Percentiles rank a stretch among this genome's conserved stretches.
phyloP scores from a whole-genome alignment of 2,113 vertebrate genomes.

The Salvelinus namaycush region DNA sequence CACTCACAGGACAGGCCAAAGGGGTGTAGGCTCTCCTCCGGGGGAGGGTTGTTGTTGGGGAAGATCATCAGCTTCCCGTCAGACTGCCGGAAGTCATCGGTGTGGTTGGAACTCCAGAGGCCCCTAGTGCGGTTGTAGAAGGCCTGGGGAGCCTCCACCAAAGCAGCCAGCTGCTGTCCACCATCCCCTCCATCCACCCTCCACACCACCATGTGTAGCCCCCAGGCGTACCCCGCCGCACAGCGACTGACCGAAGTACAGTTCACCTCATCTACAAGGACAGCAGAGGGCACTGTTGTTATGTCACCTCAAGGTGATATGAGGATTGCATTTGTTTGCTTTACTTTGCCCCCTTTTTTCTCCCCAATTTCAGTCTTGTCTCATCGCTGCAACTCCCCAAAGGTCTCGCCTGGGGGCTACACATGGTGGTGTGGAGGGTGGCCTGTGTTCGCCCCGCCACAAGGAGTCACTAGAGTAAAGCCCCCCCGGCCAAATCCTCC shows the following conservation, averaged over 20 bases:
- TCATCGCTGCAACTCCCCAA: no score
- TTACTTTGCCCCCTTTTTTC: no score
- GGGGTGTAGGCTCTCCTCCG: conserved; percentile 64
- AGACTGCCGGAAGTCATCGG: conserved; percentile 77
- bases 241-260: conserved; percentile 64
- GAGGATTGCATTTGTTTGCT: no score
- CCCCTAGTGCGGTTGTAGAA: conserved; percentile 78
- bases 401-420: no score
- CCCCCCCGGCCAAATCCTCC: no score
- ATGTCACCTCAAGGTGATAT: not conserved
- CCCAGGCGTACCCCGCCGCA: conserved; percentile 65
- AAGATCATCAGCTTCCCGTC: conserved; percentile 61
- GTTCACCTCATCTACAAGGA: conserved; percentile 62
- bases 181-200: conserved; percentile 28
- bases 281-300: conserved; percentile 17
- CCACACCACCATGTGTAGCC: conserved; percentile 72
- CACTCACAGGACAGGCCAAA: conserved; percentile 81
- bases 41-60: conserved; percentile 45
- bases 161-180: conserved; percentile 53
- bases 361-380: no score
- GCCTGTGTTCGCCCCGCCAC: no score
- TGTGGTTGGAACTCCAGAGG: conserved; percentile 72
- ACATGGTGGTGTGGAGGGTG: no score
- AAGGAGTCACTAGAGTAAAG: no score
- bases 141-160: conserved; percentile 73